Evolutionary conservation across 1,140 invertebrate genomes (phyloP).

Genomic region (Tribolium madens): DNA sequence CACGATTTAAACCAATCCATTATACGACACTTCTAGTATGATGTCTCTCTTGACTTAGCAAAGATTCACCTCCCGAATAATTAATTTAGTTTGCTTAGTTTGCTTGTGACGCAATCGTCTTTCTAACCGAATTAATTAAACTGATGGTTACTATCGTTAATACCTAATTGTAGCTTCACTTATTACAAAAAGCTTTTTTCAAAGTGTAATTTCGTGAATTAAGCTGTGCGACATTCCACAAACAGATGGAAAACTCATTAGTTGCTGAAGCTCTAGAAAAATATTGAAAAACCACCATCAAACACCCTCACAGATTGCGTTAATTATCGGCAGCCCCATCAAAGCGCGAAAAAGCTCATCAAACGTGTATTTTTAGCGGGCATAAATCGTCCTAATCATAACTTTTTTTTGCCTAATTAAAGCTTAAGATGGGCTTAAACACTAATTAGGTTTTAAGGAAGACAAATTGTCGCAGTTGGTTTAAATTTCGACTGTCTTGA

Average conservation of each 20-base stretch:
- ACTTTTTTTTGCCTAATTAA: not conserved
- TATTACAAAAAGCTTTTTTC: not conserved
- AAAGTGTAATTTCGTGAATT: not conserved
- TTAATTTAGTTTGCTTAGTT: constrained; percentile 29
- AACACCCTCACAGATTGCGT: constrained; percentile 20
- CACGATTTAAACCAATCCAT: constrained; percentile 29
- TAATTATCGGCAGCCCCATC: constrained; percentile 25
- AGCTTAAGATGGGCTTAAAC: not conserved
- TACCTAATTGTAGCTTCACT: not conserved
- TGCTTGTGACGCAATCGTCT: constrained; percentile 21
- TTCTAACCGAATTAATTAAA: constrained; percentile 25
- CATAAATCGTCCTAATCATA: not conserved
- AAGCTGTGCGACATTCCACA: not conserved
- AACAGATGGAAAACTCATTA: constrained; percentile 20
- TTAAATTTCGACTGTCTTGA: too few species aligned
- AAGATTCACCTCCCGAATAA: constrained; percentile 14
- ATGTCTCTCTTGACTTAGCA: constrained; percentile 26
- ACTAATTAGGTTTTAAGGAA: not conserved
- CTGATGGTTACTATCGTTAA: constrained; percentile 4
- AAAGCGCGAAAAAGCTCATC: not conserved
- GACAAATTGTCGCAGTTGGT: not conserved
- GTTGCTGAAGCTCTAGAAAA: constrained; percentile 19
- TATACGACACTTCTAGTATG: constrained; percentile 20
- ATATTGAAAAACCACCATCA: constrained; percentile 22
- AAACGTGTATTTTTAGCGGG: not conserved